A percentile compares a stretch with the other conserved stretches of the same genome.
These are phyloP conservation scores for Pogonophryne albipinna DNA, from an alignment of 2,797 vertebrate genomes.

Conservation along the genomic window DNA sequence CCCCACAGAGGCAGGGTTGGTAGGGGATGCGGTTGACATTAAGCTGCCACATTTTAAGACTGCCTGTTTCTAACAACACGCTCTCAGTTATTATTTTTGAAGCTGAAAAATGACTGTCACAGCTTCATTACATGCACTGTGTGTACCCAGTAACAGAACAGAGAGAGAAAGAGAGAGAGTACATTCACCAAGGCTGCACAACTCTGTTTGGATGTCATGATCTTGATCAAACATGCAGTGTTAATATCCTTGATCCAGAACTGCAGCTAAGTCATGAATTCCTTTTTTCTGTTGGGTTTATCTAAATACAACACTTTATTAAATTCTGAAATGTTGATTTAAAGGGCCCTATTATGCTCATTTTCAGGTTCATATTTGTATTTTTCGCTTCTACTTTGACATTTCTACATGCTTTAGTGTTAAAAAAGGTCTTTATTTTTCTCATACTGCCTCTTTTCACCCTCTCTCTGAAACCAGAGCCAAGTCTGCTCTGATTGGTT, in stretches of 20 bases:
- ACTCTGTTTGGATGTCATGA: neutral
- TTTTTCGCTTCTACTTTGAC: no score
- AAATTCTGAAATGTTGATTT: neutral
- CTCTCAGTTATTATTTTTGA: slow-evolving; percentile 21
- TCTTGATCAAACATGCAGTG: neutral
- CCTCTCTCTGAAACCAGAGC: no score
- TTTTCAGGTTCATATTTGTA: neutral
- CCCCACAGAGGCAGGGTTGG: slow-evolving; percentile 31
- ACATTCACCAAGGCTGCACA: neutral
- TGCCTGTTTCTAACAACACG: slow-evolving; percentile 39
- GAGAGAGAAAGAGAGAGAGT: neutral
- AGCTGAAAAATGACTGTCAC: slow-evolving; percentile 15
- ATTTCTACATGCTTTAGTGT: no score
- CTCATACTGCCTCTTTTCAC: no score
- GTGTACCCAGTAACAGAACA: slow-evolving; percentile 4
- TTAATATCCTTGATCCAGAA: neutral
- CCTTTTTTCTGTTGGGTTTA: neutral
- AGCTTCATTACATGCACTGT: slow-evolving; percentile 6
- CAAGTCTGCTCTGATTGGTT: no score
- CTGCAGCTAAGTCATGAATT: neutral
- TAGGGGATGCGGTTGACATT: slow-evolving; percentile 52
- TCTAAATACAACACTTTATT: neutral
- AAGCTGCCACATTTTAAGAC: slow-evolving; percentile 43
- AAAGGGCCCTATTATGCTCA: neutral
- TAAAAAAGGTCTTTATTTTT: no score